A percentile compares a stretch with the other conserved stretches of the same genome.
These are phyloP conservation scores for Notospermus geniculatus DNA, from an alignment of 1,140 invertebrate genomes.

Conservation along the genomic window DNA sequence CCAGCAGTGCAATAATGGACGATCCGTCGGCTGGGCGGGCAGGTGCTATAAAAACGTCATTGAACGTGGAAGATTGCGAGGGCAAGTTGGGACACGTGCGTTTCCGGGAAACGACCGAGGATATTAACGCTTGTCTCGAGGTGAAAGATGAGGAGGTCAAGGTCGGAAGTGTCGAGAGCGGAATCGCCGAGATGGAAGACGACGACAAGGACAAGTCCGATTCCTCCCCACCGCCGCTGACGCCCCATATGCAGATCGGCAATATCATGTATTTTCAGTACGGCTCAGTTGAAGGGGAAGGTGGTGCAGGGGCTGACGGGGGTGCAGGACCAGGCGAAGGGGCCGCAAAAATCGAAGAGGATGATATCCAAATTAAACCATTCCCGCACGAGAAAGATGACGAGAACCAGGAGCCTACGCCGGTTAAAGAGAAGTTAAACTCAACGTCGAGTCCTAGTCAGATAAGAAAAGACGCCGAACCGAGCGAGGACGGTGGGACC, in stretches of 20 bases:
- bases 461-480: too few species aligned
- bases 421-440: too few species aligned
- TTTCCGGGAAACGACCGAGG: too few species aligned
- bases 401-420: slow-evolving; percentile 25
- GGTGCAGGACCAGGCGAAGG: slow-evolving; percentile 7
- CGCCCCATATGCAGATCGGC: slow-evolving; percentile 15
- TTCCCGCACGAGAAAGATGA: slow-evolving; percentile 29
- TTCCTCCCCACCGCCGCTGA: background rate
- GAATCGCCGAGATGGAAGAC: slow-evolving; percentile 7
- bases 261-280: slow-evolving; percentile 22
- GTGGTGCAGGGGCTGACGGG: background rate
- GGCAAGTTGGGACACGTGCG: too few species aligned
- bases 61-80: too few species aligned
- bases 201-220: background rate
- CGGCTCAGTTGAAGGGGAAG: background rate
- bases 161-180: slow-evolving; percentile 3
- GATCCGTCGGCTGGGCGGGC: too few species aligned
- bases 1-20: too few species aligned
- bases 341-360: background rate
- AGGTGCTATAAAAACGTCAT: too few species aligned
- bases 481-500: too few species aligned
- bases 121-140: background rate
- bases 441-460: too few species aligned
- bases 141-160: background rate
- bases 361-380: slow-evolving; percentile 34